Evolutionary conservation across 2,113 vertebrate genomes (phyloP).

Genomic region (Malurus cyaneus): DNA sequence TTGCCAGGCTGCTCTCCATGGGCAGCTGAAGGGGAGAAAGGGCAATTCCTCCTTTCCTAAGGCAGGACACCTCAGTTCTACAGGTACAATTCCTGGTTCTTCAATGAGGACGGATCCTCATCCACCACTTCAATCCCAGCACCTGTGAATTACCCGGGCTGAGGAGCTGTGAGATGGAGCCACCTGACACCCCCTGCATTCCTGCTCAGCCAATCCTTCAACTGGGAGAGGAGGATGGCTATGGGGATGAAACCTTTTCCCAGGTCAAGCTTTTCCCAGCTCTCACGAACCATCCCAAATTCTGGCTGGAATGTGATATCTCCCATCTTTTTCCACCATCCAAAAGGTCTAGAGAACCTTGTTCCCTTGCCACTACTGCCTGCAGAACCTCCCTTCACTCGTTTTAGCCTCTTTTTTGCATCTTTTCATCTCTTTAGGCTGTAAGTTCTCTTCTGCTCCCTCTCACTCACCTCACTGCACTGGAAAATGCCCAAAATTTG

Average conservation of each 20-base stretch:
- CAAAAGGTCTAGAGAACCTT: not conserved
- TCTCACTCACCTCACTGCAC: not conserved
- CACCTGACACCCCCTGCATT: not conserved
- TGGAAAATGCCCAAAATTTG: not conserved
- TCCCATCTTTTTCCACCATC: not conserved
- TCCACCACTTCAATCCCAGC: not conserved
- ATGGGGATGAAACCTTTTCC: not conserved
- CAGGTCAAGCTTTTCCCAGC: not conserved
- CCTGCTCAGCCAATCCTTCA: not conserved
- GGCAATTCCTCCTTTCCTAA: not conserved
- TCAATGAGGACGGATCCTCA: not conserved
- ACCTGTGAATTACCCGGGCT: not conserved
- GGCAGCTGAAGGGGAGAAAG: not conserved
- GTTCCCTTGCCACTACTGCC: not conserved
- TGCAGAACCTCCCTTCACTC: not conserved
- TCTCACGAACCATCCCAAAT: not conserved
- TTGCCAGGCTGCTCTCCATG: not conserved
- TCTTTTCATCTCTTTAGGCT: not conserved
- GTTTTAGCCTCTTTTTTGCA: not conserved
- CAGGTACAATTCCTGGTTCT: not conserved
- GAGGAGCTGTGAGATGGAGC: not conserved
- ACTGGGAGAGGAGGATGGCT: not conserved
- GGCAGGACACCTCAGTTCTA: not conserved
- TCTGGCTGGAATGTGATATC: accelerated
- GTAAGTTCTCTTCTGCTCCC: not conserved